A percentile compares a stretch with the other conserved stretches of the same genome.
phyloP scores from a whole-genome alignment of 2,888 invertebrate genomes.

The Ornithoptera alexandrae region DNA sequence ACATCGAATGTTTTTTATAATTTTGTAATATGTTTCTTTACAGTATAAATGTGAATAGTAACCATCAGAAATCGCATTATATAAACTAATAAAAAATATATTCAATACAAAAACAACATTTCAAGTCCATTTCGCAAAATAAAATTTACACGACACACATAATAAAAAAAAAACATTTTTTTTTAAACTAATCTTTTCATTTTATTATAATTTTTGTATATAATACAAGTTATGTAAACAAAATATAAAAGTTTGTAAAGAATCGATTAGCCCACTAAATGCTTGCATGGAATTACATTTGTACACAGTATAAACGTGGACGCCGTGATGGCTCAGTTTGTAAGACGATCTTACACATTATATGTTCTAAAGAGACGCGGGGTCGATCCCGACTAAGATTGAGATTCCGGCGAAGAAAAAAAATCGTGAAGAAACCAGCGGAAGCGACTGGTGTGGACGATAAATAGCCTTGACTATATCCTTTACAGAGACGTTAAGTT shows the following conservation, averaged over 20 bases:
- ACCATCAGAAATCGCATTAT: conserved; percentile 1
- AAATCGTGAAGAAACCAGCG: too few species aligned
- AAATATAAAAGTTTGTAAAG: conserved; percentile 37
- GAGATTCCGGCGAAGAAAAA: too few species aligned
- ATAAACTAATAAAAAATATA: conserved; percentile 11
- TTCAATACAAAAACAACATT: conserved; percentile 5
- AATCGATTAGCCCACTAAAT: conserved; percentile 52
- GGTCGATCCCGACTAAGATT: too few species aligned
- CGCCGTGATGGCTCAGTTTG: not conserved
- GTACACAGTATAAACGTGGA: conserved; percentile 32
- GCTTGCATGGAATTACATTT: conserved; percentile 60
- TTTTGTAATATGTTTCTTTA: not conserved
- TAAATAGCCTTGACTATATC: too few species aligned
- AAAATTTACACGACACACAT: conserved; percentile 26
- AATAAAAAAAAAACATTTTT: conserved; percentile 25
- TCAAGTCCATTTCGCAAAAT: conserved; percentile 8
- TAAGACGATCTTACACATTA: too few species aligned
- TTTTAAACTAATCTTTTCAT: conserved; percentile 12
- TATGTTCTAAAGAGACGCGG: too few species aligned
- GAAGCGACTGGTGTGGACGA: too few species aligned
- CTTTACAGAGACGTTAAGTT: too few species aligned
- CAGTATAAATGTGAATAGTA: not conserved
- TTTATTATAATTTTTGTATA: conserved; percentile 12
- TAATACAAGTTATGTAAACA: conserved; percentile 20
- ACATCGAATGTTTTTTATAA: not conserved